These are phyloP conservation scores for Bursaphelenchus mucronatus DNA, from an alignment of 1,140 invertebrate genomes.

Conservation along the genomic window DNA sequence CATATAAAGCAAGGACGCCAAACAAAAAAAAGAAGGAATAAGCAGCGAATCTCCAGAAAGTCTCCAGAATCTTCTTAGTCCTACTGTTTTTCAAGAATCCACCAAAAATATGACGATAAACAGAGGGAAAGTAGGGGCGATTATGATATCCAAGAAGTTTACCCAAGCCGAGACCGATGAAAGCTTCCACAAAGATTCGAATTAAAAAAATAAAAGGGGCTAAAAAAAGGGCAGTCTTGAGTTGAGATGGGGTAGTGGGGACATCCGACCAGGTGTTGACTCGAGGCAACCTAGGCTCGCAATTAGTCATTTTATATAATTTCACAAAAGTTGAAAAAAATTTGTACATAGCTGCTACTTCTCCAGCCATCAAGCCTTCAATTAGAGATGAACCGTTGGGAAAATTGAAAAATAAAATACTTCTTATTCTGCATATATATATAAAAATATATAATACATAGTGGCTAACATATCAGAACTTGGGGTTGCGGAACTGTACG, in stretches of 20 bases:
- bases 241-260: slow-evolving; percentile 36
- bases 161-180: slow-evolving; percentile 35
- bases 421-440: no score
- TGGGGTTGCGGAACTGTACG: no score
- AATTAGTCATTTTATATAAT: not conserved
- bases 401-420: no score
- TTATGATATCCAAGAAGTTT: slow-evolving; percentile 23
- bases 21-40: slow-evolving; percentile 43
- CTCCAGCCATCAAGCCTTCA: slow-evolving; percentile 1
- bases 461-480: no score
- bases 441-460: no score
- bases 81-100: slow-evolving; percentile 43
- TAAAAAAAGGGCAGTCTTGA: slow-evolving; percentile 42
- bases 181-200: slow-evolving; percentile 33
- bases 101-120: slow-evolving; percentile 34
- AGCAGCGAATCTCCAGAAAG: slow-evolving; percentile 45
- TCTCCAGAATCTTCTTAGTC: slow-evolving; percentile 47
- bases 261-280: slow-evolving; percentile 40
- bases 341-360: slow-evolving; percentile 4
- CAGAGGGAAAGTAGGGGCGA: slow-evolving; percentile 16
- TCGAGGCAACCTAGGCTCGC: slow-evolving; percentile 34
- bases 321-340: not conserved
- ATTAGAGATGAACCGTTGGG: slow-evolving; percentile 3
- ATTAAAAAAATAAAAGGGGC: slow-evolving; percentile 44
- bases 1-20: slow-evolving; percentile 36